Evolutionary conservation across 2,113 vertebrate species (phyloP).

Genomic region (Scartelaos histophorus): DNA sequence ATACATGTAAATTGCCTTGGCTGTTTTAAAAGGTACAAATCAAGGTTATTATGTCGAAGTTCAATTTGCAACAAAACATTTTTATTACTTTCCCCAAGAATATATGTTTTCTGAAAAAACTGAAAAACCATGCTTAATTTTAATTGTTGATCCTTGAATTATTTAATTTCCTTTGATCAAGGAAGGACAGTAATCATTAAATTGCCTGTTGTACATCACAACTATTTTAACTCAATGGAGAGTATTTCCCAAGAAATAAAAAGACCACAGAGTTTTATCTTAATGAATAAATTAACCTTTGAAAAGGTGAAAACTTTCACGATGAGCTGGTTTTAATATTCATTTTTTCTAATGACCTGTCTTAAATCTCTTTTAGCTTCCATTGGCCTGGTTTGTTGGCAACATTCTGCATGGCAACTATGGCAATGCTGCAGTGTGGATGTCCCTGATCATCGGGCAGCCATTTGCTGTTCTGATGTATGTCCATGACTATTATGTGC

Average conservation of each 20-base stretch:
- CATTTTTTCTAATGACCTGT: not conserved
- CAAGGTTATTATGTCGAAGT: not conserved
- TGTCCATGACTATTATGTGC: constrained; percentile 92
- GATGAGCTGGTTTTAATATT: not conserved
- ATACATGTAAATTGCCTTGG: not conserved
- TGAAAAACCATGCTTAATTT: not conserved
- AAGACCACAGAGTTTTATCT: not conserved
- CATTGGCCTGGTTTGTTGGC: constrained; percentile 86
- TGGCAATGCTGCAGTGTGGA: constrained; percentile 90
- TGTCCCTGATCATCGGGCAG: constrained; percentile 91
- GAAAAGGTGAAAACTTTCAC: not conserved
- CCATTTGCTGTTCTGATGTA: constrained; percentile 91
- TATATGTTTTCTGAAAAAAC: not conserved
- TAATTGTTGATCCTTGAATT: not conserved
- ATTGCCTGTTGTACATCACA: too few species aligned
- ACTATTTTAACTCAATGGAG: too few species aligned
- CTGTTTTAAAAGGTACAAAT: not conserved
- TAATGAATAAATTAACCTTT: not conserved
- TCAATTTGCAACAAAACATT: not conserved
- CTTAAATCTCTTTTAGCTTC: constrained; percentile 74
- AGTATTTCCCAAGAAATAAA: not conserved
- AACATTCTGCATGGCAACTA: constrained; percentile 86
- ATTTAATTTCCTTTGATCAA: not conserved
- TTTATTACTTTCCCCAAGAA: not conserved
- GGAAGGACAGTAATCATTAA: not conserved